Evolutionary conservation across 2,888 invertebrate species (phyloP).

Genomic region (Physocephala rufipes): DNA sequence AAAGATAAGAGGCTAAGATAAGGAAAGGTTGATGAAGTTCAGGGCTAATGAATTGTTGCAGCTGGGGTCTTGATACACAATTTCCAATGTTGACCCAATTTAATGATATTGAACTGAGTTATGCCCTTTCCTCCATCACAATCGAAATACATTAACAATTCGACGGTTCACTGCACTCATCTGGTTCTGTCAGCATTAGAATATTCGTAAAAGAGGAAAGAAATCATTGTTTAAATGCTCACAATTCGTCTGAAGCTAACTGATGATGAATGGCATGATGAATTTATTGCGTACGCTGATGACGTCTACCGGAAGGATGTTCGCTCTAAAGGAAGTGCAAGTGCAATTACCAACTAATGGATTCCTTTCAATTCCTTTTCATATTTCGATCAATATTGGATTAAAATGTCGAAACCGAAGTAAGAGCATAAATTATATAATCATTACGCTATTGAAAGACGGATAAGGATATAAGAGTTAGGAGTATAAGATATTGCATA

Average conservation of each 20-base stretch:
- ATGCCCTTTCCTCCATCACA: too few relatives aligned
- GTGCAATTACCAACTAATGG: conserved; percentile 20
- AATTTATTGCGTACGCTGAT: conserved; percentile 24
- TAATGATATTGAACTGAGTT: too few relatives aligned
- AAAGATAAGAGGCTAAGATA: too few relatives aligned
- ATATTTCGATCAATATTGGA: neutral
- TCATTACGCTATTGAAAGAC: neutral
- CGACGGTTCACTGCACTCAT: too few relatives aligned
- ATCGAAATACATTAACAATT: too few relatives aligned
- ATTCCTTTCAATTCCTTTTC: neutral
- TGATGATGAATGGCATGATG: conserved; percentile 23
- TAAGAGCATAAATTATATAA: neutral
- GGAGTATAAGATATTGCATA: too few relatives aligned
- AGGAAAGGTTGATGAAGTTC: neutral
- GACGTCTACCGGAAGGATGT: conserved; percentile 1
- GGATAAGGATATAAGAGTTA: too few relatives aligned
- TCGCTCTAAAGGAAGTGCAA: neutral
- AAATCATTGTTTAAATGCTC: conserved; percentile 26
- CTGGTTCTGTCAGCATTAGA: too few relatives aligned
- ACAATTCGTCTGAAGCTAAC: conserved; percentile 31
- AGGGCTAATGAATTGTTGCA: neutral
- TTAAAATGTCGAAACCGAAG: neutral
- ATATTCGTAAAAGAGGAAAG: conserved; percentile 13
- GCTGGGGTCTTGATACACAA: too few relatives aligned
- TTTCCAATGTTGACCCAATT: conserved; percentile 7